A percentile compares a stretch with the other conserved stretches of the same genome.
Conservation (phyloP, 2,113 vertebrate genomes). For the Microcebus murinus region DNA sequence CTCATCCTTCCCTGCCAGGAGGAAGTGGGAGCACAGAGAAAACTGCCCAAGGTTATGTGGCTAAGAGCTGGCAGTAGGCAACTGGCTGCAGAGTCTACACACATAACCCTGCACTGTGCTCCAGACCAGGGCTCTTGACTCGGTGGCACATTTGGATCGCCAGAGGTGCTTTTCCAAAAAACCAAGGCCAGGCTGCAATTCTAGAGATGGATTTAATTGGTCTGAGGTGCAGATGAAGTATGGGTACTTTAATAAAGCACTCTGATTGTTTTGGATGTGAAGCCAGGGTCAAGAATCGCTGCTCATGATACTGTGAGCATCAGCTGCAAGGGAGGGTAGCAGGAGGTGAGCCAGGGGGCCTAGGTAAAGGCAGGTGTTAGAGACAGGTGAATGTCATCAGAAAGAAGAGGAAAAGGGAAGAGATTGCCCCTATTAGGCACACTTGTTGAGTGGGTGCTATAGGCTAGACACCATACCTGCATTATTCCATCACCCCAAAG, state of each 20-base stretch:
- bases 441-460: background rate
- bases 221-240: background rate
- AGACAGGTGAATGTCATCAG: background rate
- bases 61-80: background rate
- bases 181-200: background rate
- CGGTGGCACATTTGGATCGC: background rate
- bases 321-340: background rate
- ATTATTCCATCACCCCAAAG: background rate
- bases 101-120: too few relatives aligned
- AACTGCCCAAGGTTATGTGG: background rate
- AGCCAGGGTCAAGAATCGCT: background rate
- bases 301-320: background rate
- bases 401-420: background rate
- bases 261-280: background rate
- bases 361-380: background rate
- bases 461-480: background rate
- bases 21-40: background rate
- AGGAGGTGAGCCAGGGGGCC: background rate
- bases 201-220: background rate
- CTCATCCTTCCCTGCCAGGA: background rate
- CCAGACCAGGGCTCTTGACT: background rate
- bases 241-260: background rate
- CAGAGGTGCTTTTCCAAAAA: background rate
- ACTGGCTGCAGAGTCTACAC: background rate
- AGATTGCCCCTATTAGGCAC: fast-evolving